A percentile compares a stretch with the other conserved stretches of the same genome.
Evolutionary conservation across 2,888 invertebrate species (phyloP).

Genomic region (Acanthosoma haemorrhoidale): DNA sequence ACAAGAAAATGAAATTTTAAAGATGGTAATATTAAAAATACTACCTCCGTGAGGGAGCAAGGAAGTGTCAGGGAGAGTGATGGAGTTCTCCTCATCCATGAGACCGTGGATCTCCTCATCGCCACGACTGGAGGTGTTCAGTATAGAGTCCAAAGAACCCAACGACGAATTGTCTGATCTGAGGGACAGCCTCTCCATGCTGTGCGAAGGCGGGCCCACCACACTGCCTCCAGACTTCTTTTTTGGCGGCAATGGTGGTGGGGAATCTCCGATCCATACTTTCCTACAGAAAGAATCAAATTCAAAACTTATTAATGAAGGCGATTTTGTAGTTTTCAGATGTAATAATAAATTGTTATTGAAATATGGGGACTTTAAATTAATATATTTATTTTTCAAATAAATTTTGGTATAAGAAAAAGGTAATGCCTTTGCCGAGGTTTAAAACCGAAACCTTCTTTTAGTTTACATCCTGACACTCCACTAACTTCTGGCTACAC

Average conservation of each 20-base stretch:
- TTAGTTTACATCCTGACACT: too few species aligned
- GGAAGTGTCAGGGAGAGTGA: constrained; percentile 28
- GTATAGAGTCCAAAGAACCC: constrained; percentile 79
- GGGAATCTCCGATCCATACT: constrained; percentile 43
- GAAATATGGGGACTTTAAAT: too few species aligned
- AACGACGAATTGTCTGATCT: constrained; percentile 66
- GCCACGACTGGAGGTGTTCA: constrained; percentile 81
- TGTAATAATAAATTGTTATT: too few species aligned
- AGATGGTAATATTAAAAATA: too few species aligned
- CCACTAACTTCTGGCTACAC: too few species aligned
- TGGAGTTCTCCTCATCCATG: constrained; percentile 43
- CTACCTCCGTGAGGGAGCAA: constrained; percentile 21
- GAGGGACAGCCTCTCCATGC: constrained; percentile 47
- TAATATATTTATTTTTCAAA: too few species aligned
- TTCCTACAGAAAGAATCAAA: constrained; percentile 34
- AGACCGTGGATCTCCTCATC: constrained; percentile 60
- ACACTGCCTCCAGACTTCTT: constrained; percentile 42
- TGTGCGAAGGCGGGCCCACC: constrained; percentile 31
- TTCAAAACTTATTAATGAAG: too few species aligned
- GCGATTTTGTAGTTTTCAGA: too few species aligned
- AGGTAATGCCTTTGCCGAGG: too few species aligned
- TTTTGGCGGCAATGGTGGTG: constrained; percentile 60
- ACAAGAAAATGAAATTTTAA: too few species aligned
- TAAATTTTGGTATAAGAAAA: too few species aligned
- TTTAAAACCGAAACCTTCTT: too few species aligned